Conservation (phyloP, 2,797 vertebrate species). For the Emydoidea blandingii region DNA sequence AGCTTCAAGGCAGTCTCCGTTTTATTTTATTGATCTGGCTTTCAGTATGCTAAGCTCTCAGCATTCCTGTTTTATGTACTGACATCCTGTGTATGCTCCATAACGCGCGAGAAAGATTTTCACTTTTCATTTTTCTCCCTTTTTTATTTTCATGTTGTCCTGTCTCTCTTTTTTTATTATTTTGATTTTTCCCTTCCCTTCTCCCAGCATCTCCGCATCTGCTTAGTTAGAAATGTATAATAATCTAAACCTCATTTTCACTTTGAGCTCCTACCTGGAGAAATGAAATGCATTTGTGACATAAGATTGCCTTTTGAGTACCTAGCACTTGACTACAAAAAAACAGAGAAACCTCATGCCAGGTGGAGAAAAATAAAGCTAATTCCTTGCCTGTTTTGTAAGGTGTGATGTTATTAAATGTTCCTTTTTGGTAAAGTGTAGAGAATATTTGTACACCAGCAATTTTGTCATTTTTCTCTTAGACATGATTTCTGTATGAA, state of each 20-base stretch:
- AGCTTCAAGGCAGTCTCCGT: not conserved
- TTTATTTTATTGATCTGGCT: not conserved
- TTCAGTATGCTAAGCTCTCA: not conserved
- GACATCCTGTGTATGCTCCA: not conserved
- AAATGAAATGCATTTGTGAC: not conserved
- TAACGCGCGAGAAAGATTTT: not conserved
- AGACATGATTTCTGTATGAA: not conserved
- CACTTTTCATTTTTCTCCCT: not conserved
- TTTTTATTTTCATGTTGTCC: not conserved
- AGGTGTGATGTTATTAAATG: not conserved
- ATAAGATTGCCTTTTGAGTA: slow-evolving; percentile 31
- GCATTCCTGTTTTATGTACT: not conserved
- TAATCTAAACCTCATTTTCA: not conserved
- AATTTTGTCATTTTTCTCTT: not conserved
- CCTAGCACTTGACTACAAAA: slow-evolving; percentile 1
- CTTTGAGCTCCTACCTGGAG: not conserved
- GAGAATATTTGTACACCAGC: not conserved
- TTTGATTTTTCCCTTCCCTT: not conserved
- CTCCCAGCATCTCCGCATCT: not conserved
- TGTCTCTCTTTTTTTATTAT: not conserved
- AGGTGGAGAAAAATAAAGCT: not conserved
- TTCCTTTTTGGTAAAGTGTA: rapidly evolving
- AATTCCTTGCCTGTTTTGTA: slow-evolving; percentile 40
- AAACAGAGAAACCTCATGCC: slow-evolving; percentile 7
- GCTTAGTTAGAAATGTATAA: not conserved